A percentile compares a stretch with the other conserved stretches of the same genome.
Evolutionary conservation across 2,113 vertebrate genomes (phyloP).

Genomic region (Micronycteris hirsuta): DNA sequence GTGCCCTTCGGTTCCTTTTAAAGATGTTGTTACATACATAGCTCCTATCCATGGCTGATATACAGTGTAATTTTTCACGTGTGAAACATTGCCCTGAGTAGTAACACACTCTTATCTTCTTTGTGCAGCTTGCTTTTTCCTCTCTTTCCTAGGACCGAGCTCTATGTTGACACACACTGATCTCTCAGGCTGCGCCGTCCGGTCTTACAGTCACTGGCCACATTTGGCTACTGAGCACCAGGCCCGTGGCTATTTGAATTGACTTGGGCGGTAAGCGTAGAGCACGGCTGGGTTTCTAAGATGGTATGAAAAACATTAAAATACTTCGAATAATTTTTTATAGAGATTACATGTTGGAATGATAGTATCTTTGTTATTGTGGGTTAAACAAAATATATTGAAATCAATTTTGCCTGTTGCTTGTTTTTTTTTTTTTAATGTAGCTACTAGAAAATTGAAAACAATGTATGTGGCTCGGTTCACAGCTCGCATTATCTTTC

Average conservation of each 20-base stretch:
- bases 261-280: neutral
- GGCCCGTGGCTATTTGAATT: neutral
- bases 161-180: no score
- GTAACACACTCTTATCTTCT: neutral
- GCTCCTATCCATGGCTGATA: neutral
- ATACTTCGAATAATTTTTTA: neutral
- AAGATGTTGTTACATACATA: neutral
- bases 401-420: neutral
- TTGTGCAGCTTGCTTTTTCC: neutral
- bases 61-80: neutral
- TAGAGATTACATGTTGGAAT: neutral
- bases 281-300: neutral
- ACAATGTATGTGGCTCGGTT: rapidly evolving
- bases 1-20: neutral
- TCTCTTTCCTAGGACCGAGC: neutral
- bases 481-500: neutral
- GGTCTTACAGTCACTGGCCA: neutral
- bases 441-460: neutral
- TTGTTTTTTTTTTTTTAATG: neutral
- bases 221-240: neutral
- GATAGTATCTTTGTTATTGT: neutral
- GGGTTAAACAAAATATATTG: neutral
- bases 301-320: neutral
- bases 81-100: neutral
- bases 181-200: neutral